Percentiles rank a stretch among this genome's conserved stretches.
Conservation (phyloP, 2,113 vertebrate genomes). For the Leucosticte australis region DNA sequence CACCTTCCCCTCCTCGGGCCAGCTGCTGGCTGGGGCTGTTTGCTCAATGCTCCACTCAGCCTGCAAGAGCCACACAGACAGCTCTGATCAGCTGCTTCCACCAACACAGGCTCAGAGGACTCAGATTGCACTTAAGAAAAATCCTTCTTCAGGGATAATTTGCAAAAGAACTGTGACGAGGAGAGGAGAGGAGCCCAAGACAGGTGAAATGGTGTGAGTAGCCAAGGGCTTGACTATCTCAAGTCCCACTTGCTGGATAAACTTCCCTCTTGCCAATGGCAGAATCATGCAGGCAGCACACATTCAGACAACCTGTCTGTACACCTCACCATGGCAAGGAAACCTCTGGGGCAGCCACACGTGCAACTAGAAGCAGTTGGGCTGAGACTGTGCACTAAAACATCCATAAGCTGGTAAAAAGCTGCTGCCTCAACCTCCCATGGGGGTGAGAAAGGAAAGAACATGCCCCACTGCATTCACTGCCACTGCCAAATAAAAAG, state of each 20-base stretch:
- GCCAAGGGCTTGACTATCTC: background rate
- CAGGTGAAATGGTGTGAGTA: background rate
- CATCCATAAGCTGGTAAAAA: background rate
- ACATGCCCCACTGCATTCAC: background rate
- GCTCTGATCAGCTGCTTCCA: background rate
- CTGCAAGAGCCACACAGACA: slow-evolving; percentile 62
- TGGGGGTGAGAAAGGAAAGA: background rate
- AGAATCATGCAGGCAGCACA: background rate
- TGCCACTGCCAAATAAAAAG: background rate
- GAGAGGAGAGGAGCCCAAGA: background rate
- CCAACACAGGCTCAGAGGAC: rapidly evolving
- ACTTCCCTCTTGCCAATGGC: background rate
- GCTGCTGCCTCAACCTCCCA: background rate
- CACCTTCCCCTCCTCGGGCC: slow-evolving; percentile 86
- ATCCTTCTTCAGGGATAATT: background rate
- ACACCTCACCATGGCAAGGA: background rate
- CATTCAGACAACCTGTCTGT: background rate
- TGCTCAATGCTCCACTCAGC: slow-evolving; percentile 84
- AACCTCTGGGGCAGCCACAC: background rate
- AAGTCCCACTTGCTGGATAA: background rate
- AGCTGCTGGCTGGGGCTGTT: slow-evolving; percentile 65
- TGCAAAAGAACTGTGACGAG: background rate
- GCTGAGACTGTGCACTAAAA: background rate
- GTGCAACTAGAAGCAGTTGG: background rate
- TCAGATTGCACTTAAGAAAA: background rate